These are phyloP conservation scores for Pontoporia blainvillei DNA, from an alignment of 2,113 vertebrate species.

Conservation along the genomic window DNA sequence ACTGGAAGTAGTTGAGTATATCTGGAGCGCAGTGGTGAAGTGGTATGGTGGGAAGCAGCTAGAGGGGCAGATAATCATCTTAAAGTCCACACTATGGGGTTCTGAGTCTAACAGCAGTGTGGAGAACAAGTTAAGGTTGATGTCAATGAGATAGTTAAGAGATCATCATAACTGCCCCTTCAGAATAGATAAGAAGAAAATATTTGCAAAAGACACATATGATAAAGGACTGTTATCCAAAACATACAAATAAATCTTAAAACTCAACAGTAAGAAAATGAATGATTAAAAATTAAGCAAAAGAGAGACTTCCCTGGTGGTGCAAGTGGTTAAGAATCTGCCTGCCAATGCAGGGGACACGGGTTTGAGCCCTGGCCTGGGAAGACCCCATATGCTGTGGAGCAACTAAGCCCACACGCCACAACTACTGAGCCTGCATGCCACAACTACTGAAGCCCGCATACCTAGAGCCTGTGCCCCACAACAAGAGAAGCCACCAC, in stretches of 20 bases:
- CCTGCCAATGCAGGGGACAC: too few relatives aligned
- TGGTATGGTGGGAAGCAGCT: neutral
- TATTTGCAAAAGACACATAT: neutral
- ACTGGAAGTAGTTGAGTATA: neutral
- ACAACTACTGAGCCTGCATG: too few relatives aligned
- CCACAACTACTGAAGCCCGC: too few relatives aligned
- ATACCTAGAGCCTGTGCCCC: too few relatives aligned
- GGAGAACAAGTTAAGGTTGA: neutral
- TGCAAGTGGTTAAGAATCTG: too few relatives aligned
- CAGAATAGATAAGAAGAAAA: neutral
- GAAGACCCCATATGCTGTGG: too few relatives aligned
- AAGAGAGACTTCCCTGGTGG: neutral
- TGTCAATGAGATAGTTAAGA: neutral
- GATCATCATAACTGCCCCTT: neutral
- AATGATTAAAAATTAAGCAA: neutral
- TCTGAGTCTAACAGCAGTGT: neutral
- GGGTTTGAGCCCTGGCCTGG: too few relatives aligned
- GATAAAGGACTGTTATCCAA: neutral
- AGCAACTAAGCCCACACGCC: accelerated
- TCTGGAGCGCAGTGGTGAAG: neutral
- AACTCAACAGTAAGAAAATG: neutral
- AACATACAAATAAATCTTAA: neutral
- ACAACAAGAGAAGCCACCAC: too few relatives aligned
- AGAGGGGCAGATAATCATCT: neutral
- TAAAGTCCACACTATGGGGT: neutral